Base-by-base conservation (phyloP, 2,797 vertebrate genomes). In the Sphenodon punctatus region DNA sequence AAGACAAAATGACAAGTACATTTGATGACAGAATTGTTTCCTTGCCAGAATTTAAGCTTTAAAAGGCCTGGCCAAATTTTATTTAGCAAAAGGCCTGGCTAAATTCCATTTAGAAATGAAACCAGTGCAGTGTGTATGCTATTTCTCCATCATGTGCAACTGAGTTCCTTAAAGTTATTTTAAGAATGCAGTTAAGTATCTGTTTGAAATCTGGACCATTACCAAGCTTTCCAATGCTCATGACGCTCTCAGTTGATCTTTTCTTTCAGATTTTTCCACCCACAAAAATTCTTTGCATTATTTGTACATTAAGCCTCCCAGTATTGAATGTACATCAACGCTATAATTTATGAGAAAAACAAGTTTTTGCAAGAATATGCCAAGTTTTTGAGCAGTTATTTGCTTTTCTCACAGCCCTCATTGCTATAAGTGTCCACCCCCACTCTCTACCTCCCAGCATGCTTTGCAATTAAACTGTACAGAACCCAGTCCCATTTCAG, bases 171-270 rank as follows among this genome's bases (percentile, higher is more conserved):
- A 73, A 64, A 94, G 81, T 45, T 93, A 94, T 94, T 92, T 80
- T 59, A 94, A 85, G 93, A 95, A 95, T 95, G 92, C 58, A 63
- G 75, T 75, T 88, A 92, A 93, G 76, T 82, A 89, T 93, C 90
- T 92, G 79, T 90, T 83, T 88, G 86, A 93, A 92, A 91, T 87
- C 82, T 90, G 90, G 87, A 83, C 70, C 43, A 8, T 85, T 89
- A 85, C 78, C 86, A 92, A 84, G 67, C 53, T 60, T 71, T 70
- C 79, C 63, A 3, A 68, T 75, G 68, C 78, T 89, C 8, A 2
- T 23, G 75, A 86, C n/a, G 42, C 58, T 75, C 70, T 55, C 22
- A 39, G 73, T 43, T 85, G 61, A 90, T 82, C 43, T 90, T 39
- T 81, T 82, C 77, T 84, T 71, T 88, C 74, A 36, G 75, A 45